phyloP scores from a whole-genome alignment of 2,797 vertebrate species.

The Morelia viridis region DNA sequence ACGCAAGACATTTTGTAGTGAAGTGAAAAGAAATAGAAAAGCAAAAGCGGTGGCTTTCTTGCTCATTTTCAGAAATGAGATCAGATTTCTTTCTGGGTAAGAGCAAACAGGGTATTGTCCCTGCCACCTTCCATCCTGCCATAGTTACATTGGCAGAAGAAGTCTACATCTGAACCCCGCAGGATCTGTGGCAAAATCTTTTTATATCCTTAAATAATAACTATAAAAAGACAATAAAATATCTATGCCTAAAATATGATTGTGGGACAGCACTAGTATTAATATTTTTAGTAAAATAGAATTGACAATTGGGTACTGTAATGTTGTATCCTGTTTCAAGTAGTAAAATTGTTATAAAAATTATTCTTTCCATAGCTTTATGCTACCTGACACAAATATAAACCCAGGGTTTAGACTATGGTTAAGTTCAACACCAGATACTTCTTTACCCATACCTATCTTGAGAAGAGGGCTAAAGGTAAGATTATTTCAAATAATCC shows the following conservation, averaged over 20 bases:
- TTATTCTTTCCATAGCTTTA: slow-evolving; percentile 57
- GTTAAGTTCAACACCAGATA: slow-evolving; percentile 67
- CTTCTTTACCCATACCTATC: slow-evolving; percentile 63
- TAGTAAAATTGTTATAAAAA: not conserved
- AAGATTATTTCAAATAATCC: slow-evolving; percentile 28
- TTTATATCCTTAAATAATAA: not conserved
- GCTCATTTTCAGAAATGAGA: too few relatives aligned
- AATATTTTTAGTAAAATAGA: not conserved
- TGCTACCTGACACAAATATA: slow-evolving; percentile 27
- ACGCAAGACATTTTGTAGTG: too few relatives aligned
- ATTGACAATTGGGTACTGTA: not conserved
- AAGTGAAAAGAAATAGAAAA: too few relatives aligned
- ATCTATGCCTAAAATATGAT: not conserved
- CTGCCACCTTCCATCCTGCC: not conserved
- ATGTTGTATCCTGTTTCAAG: not conserved
- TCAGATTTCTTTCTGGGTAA: too few relatives aligned
- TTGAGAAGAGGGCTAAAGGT: slow-evolving; percentile 72
- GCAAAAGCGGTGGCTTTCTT: too few relatives aligned
- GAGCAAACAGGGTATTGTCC: too few relatives aligned
- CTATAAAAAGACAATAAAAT: not conserved
- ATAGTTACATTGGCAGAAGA: not conserved
- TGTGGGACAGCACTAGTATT: not conserved
- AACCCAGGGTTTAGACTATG: slow-evolving; percentile 70
- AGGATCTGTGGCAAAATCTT: not conserved
- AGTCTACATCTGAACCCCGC: not conserved